phyloP scores from a whole-genome alignment of 2,888 invertebrate genomes.

The Lasioglossum marginatum region DNA sequence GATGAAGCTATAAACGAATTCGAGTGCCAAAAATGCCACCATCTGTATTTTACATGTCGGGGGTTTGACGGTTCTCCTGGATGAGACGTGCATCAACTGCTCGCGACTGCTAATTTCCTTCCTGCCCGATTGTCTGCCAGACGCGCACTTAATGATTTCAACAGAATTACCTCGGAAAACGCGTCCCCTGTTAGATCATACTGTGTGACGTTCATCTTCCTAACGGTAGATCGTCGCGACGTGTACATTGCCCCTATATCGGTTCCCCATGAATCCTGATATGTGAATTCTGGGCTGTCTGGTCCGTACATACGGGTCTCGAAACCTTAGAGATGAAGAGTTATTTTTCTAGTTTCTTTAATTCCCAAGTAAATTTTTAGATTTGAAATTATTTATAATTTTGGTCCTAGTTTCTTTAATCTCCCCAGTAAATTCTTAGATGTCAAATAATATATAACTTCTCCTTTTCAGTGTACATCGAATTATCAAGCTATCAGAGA shows the following conservation, averaged over 20 bases:
- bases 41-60: constrained; percentile 8
- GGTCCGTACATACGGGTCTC: background rate
- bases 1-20: background rate
- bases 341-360: background rate
- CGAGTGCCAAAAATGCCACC: constrained; percentile 27
- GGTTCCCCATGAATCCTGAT: background rate
- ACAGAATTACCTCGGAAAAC: constrained; percentile 24
- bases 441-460: background rate
- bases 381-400: background rate
- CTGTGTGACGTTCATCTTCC: constrained; percentile 9
- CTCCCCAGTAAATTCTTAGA: no score
- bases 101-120: constrained; percentile 67
- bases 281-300: background rate
- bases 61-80: constrained; percentile 30
- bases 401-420: no score
- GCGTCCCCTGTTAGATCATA: constrained; percentile 20
- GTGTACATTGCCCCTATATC: background rate
- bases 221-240: background rate
- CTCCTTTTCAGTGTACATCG: background rate
- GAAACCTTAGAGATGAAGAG: background rate
- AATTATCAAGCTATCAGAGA: background rate
- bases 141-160: constrained; percentile 56
- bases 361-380: background rate
- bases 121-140: constrained; percentile 47
- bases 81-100: constrained; percentile 51